Evolutionary conservation across 2,888 invertebrate genomes (phyloP), one percentile per base, ranked within the genome.

Genomic region (Clanis bilineata): DNA sequence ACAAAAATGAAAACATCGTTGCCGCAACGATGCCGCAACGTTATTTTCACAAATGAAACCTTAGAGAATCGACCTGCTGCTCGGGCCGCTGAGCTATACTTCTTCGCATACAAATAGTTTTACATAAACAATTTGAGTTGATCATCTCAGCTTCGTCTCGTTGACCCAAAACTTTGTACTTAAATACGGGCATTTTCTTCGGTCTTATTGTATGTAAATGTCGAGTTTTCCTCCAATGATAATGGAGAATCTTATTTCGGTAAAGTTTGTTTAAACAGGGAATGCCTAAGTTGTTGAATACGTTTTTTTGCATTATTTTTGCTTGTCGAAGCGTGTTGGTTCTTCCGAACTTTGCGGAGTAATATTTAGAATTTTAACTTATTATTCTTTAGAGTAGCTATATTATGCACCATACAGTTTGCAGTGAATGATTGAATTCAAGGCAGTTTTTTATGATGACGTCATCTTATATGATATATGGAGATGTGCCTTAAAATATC

Each of bases 331-430:
- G 38, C 21, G 23, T 57, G 47, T 44, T 54, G 18, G 45, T 55
- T 57, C 60, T 32, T 15, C 60, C 64, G 62, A 70, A 71, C 62
- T 72, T 73, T 59, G 41, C 18, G 22, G 23, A 23, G 12, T 45
- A 4, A 15, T 18, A 15, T 28, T 51, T 32, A 32, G 51, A n/a
- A 32, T 18, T 28, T 18, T 36, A 3, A 10, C 12, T 36, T 12
- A 0, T 36, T 36, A 1, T 36, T 36, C 12, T 9, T 1, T 3
- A 36, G 1, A 12, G 36, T 36, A 7, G 5, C 2, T 36, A 5
- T 36, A 36, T 36, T 1, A 36, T 1, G 12, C 5, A 32, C 5
- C 9, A 5, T 3, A 7, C 32, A 32, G 6, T n/a, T n/a, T n/a
- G n/a, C n/a, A n/a, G n/a, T n/a, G n/a, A n/a, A n/a, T n/a, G n/a